Percentiles rank a stretch among this genome's conserved stretches.
These are phyloP conservation scores for Anguilla obscura DNA, from an alignment of 2,797 vertebrate species.

Conservation along the genomic window DNA sequence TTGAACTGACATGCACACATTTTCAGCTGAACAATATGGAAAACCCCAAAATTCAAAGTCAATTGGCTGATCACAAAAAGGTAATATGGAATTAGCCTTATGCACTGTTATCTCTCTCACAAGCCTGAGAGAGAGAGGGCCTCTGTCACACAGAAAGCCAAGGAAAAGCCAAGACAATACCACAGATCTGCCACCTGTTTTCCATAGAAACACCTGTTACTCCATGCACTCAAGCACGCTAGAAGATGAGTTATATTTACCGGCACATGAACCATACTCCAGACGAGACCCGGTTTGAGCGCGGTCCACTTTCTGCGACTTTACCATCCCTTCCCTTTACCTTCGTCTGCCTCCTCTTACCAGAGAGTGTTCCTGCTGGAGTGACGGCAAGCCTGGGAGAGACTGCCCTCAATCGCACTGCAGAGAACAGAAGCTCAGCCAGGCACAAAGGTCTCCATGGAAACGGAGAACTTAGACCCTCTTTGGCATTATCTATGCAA, in stretches of 20 bases:
- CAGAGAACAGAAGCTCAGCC: slow-evolving; percentile 78
- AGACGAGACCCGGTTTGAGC: slow-evolving; percentile 39
- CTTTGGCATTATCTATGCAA: slow-evolving; percentile 87
- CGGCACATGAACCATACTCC: slow-evolving; percentile 74
- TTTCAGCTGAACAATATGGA: neutral
- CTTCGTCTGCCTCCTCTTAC: neutral
- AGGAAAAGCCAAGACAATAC: neutral
- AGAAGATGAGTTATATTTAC: slow-evolving; percentile 53
- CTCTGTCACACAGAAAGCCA: neutral
- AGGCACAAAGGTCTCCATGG: slow-evolving; percentile 96
- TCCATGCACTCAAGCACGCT: neutral
- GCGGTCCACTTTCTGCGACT: slow-evolving; percentile 26
- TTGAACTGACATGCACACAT: neutral
- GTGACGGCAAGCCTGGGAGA: slow-evolving; percentile 57
- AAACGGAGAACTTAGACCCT: slow-evolving; percentile 87
- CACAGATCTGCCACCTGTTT: neutral
- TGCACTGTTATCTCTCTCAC: neutral
- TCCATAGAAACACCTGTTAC: slow-evolving; percentile 48
- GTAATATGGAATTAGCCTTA: neutral
- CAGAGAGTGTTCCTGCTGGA: slow-evolving; percentile 36
- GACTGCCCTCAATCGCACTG: slow-evolving; percentile 64
- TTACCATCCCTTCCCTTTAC: slow-evolving; percentile 35
- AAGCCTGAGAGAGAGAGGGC: neutral
- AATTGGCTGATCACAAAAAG: neutral
- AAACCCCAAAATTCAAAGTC: neutral